phyloP scores from a whole-genome alignment of 2,888 invertebrate genomes.

The Amitus sp. region DNA sequence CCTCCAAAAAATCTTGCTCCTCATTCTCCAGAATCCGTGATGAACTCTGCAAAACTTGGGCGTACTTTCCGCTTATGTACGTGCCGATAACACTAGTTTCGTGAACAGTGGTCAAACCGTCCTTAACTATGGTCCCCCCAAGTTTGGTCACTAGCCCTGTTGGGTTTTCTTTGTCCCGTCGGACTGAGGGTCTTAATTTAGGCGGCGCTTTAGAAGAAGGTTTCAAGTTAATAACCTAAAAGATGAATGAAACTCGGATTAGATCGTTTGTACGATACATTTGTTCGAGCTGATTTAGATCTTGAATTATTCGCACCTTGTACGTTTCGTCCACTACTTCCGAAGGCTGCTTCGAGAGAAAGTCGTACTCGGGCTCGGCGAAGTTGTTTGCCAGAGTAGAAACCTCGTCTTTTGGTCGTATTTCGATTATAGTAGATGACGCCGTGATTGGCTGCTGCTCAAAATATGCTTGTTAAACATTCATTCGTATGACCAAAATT shows the following conservation, averaged over 20 bases:
- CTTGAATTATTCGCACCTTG: conserved; percentile 68
- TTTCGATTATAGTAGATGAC: conserved; percentile 70
- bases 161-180: conserved; percentile 75
- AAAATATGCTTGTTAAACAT: conserved; percentile 16
- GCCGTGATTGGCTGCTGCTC: conserved; percentile 57
- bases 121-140: conserved; percentile 84
- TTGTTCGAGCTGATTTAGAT: background rate
- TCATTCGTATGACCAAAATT: too few relatives aligned
- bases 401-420: conserved; percentile 60
- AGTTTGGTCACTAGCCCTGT: conserved; percentile 85
- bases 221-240: conserved; percentile 74
- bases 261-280: background rate
- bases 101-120: conserved; percentile 84
- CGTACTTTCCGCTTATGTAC: conserved; percentile 88
- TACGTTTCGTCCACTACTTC: conserved; percentile 88
- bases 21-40: conserved; percentile 71
- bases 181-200: conserved; percentile 67
- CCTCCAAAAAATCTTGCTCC: conserved; percentile 59
- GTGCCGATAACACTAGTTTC: conserved; percentile 92
- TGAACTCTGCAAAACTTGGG: conserved; percentile 84
- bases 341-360: conserved; percentile 84
- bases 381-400: conserved; percentile 75
- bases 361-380: conserved; percentile 85
- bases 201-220: conserved; percentile 72
- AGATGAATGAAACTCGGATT: background rate